Percentiles rank a stretch among this genome's conserved stretches.
Evolutionary conservation across 2,797 vertebrate species (phyloP).

Genomic region (Tympanoctomys barrerae): DNA sequence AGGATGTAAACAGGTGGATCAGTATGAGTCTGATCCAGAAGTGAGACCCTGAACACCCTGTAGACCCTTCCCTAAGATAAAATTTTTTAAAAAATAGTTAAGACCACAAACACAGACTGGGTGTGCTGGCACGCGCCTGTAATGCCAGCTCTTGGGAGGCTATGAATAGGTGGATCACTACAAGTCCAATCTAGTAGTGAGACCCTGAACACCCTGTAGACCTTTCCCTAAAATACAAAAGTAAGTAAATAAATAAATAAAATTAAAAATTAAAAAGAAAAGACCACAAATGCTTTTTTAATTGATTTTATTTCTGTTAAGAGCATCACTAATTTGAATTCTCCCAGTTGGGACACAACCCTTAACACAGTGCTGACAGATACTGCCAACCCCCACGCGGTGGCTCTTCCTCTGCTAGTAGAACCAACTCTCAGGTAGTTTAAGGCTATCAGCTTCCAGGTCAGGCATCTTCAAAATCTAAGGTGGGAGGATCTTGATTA

Average conservation of each 20-base stretch:
- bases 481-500: not conserved
- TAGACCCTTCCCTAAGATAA: no score
- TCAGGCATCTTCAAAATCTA: not conserved
- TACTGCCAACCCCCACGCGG: not conserved
- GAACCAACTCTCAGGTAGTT: not conserved
- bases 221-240: no score
- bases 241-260: no score
- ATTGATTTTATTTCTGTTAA: not conserved
- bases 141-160: no score
- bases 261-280: no score
- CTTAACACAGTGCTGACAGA: not conserved
- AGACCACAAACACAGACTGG: not conserved
- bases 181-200: no score
- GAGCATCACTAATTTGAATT: not conserved
- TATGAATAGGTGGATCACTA: no score
- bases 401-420: not conserved
- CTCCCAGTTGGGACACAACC: not conserved
- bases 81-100: not conserved
- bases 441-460: not conserved
- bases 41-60: no score
- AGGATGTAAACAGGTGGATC: no score
- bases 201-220: no score
- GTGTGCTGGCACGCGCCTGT: no score
- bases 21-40: no score
- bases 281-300: not conserved